phyloP scores from a whole-genome alignment of 2,797 vertebrate genomes.

The Denticeps clupeoides region DNA sequence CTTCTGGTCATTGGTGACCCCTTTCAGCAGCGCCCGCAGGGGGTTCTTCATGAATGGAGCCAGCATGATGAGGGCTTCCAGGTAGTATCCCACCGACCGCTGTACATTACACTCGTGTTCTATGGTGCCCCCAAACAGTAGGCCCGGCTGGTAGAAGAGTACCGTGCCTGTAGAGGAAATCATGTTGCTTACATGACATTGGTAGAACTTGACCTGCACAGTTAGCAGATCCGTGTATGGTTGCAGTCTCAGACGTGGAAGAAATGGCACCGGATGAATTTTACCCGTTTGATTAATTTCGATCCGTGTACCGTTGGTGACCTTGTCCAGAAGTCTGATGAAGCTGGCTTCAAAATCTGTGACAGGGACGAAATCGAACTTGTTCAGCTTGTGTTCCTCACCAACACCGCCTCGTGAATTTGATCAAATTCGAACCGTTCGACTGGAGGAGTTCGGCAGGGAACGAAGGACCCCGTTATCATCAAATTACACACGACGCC shows the following conservation, averaged over 20 bases:
- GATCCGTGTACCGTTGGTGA: slow-evolving; percentile 90
- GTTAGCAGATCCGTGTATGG: not conserved
- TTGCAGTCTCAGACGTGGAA: not conserved
- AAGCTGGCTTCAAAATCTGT: slow-evolving; percentile 96
- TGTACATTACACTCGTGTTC: slow-evolving; percentile 84
- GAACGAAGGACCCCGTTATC: too few species aligned
- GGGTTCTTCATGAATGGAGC: slow-evolving; percentile 92
- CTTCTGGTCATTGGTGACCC: slow-evolving; percentile 80
- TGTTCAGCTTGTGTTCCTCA: too few species aligned
- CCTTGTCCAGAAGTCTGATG: slow-evolving; percentile 87
- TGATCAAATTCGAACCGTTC: too few species aligned
- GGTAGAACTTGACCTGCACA: too few species aligned
- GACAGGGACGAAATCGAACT: slow-evolving; percentile 6
- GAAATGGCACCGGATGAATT: not conserved
- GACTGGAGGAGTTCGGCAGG: too few species aligned
- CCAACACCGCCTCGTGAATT: too few species aligned
- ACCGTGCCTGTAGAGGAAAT: slow-evolving; percentile 63
- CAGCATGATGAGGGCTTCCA: slow-evolving; percentile 84
- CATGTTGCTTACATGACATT: not conserved
- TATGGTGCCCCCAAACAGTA: slow-evolving; percentile 72
- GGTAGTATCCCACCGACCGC: slow-evolving; percentile 82
- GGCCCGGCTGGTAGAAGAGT: slow-evolving; percentile 85
- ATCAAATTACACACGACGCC: too few species aligned
- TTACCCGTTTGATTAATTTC: slow-evolving; percentile 97
- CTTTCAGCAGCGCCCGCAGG: slow-evolving; percentile 72